Base-by-base conservation (phyloP, 2,888 invertebrate genomes). In the Tetrapedia diversipes region DNA sequence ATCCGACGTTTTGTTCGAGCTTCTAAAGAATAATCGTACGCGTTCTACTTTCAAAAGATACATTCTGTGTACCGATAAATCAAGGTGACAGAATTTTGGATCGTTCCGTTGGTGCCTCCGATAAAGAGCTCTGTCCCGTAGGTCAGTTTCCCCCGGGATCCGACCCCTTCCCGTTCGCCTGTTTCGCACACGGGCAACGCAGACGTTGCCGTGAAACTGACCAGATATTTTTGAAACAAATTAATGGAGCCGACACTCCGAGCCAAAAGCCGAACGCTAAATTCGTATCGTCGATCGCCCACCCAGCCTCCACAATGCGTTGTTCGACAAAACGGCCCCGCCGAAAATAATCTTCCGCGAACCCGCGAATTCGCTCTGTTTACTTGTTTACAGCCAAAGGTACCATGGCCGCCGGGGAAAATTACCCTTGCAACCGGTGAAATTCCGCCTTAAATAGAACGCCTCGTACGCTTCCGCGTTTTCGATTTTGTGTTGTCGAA, bases 321-420 rank as follows among this genome's bases (percentile, higher is more conserved):
- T 14, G 8, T 10, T 16, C 1, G 10, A n/a, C n/a, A 16, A 16
- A 53, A 39, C 19, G n/a, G 24, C 24, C 27, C 16, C 37, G 24
- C 29, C 29, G 22, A 47, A 45, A 69, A 72, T 72, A 70, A 70
- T 69, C 45, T 27, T 45, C 34, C 24, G 6, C 64, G 41, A 53
- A 64, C 1, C 16, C 27, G 19, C 29, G 22, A 32, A 39, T 22
- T 64, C 41, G 14, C 8, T 43, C n/a, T 0, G 16, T 43, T 16
- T n/a, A n/a, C 32, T 60, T 39, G 69, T 69, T 57, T 68, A 68
- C 51, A 43, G 53, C 14, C 53, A n/a, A 19, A 8, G n/a, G 32
- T 8, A 4, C 27, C 4, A 16, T 27, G 6, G 34, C 22, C 49
- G 7, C 45, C 11, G 11, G 16, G 39, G 60, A 34, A 60, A 39